These are phyloP conservation scores for Dicrostonyx torquatus DNA, from an alignment of 2,797 vertebrate species.

Conservation along the genomic window DNA sequence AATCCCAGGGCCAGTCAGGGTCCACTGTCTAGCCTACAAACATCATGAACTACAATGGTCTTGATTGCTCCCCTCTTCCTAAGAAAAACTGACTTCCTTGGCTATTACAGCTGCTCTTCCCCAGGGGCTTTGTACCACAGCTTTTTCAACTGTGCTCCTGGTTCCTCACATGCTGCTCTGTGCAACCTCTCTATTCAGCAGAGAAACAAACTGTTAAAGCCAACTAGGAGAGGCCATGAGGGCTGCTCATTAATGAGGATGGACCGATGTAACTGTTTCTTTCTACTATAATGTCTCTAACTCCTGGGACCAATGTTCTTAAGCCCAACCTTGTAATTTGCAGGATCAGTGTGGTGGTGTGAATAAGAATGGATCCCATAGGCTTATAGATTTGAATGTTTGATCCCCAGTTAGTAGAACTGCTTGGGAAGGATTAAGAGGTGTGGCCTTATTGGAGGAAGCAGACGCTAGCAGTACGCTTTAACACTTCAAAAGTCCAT, in stretches of 20 bases:
- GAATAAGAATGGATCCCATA: not conserved
- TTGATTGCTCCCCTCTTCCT: not conserved
- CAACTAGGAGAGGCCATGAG: not conserved
- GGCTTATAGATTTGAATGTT: not conserved
- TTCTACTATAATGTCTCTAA: not conserved
- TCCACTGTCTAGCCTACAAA: constrained; percentile 3
- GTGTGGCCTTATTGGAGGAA: not conserved
- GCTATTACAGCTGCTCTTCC: not conserved
- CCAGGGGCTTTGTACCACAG: not conserved
- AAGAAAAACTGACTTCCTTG: constrained; percentile 13
- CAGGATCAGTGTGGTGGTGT: not conserved
- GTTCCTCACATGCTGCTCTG: not conserved
- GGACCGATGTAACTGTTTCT: not conserved
- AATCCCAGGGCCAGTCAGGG: not conserved
- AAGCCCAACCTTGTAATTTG: not conserved
- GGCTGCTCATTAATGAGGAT: not conserved
- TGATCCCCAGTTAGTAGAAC: not conserved
- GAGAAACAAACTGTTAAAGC: not conserved
- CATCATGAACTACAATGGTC: not conserved
- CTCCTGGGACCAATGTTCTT: not conserved
- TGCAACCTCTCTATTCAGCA: not conserved
- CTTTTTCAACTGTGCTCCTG: not conserved
- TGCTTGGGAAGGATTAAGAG: not conserved
- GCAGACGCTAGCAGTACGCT: not conserved
- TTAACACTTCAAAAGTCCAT: not conserved